Evolutionary conservation across 35 echinoderm and acorn worm genomes (phyloP), one percentile per base, ranked within the genome.

Genomic region (Amphiura filiformis): DNA sequence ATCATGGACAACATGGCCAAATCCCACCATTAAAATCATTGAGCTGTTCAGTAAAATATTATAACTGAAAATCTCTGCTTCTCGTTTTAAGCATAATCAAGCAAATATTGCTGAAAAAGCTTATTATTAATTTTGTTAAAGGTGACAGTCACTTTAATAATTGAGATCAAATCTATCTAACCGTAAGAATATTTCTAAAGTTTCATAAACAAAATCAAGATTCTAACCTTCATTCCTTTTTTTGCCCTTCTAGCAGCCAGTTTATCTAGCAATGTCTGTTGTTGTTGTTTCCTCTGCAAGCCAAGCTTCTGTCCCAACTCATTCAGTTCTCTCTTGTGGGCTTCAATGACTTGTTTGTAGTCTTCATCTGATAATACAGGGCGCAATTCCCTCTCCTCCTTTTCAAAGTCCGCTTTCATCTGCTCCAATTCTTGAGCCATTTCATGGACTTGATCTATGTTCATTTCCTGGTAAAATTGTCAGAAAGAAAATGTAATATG

Each of bases 301-400:
- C 41, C 82, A 33, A 97, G 75, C 86, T 82, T 91, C 75, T 80
- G 78, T 78, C 84, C 76, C 81, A 97, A 57, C 36, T 44, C 80
- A 1, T 93, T 89, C 85, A 97, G 88, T 34, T 97, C 95, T 39
- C 88, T 39, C 56, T 88, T 65, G 49, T 97, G 95, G 26, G 85
- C 31, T 12, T 49, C 85, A 56, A 93, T 76, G 75, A 97, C 84
- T 77, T 56, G 88, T 75, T 91, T 79, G 34, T 88, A 97, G 18
- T 97, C 95, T 23, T 90, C 95, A 12, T 93, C 92, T 0, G 95
- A 91, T 76, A 91, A 57, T 32, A 80, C 30, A 23, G 91, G 79
- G 20, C 78, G 80, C 56, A 82, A 88, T 37, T 79, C 41, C 23
- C 90, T 80, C 32, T 93, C 81, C 7, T 93, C 81, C 32, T 89